Evolutionary conservation across 2,797 vertebrate genomes (phyloP).

Genomic region (Premnoplex brunnescens): DNA sequence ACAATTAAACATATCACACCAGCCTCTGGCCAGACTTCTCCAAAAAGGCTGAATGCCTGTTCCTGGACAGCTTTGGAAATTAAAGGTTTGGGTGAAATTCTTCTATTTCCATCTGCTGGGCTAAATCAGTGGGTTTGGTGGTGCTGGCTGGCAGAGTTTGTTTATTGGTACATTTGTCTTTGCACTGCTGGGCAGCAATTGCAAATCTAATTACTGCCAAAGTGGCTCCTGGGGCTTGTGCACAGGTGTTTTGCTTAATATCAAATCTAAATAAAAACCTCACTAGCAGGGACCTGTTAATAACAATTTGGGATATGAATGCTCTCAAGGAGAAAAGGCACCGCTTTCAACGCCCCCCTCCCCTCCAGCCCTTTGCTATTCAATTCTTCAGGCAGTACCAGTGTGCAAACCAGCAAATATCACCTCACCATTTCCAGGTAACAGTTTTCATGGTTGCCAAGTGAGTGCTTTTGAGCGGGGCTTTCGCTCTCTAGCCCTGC

Average conservation of each 20-base stretch:
- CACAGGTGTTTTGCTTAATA: constrained; percentile 7
- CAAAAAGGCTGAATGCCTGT: fast-evolving
- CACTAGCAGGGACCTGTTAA: neutral
- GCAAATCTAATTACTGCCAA: constrained; percentile 18
- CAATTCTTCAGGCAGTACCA: neutral
- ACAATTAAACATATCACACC: neutral
- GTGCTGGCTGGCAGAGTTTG: neutral
- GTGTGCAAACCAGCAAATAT: neutral
- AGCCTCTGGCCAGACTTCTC: neutral
- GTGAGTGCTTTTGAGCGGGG: fast-evolving
- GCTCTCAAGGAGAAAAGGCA: neutral
- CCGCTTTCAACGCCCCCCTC: neutral
- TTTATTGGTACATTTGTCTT: neutral
- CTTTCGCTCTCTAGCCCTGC: neutral
- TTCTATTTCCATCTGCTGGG: neutral
- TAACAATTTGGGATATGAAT: neutral
- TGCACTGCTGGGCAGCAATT: neutral
- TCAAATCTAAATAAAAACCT: constrained; percentile 24
- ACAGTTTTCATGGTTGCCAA: neutral
- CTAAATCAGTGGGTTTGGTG: neutral
- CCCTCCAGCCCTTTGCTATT: neutral
- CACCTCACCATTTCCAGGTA: neutral
- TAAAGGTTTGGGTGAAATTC: neutral
- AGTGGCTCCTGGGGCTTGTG: neutral
- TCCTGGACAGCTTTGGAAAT: neutral